Evolutionary conservation across 2,113 vertebrate genomes (phyloP), one percentile per base, ranked within the genome.

Genomic region (Heterocephalus glaber): DNA sequence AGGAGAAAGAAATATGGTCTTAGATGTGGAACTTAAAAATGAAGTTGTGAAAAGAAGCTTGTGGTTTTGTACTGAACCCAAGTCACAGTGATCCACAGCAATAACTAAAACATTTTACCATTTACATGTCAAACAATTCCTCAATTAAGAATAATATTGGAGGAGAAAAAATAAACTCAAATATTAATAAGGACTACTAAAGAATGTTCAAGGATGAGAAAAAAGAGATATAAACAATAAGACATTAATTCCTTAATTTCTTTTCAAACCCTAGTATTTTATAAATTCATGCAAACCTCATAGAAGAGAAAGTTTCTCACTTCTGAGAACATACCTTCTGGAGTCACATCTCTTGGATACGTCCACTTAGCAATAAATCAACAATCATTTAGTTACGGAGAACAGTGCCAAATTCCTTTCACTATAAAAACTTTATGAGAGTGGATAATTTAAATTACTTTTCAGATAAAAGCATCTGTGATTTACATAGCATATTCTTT

Each of bases 391-490:
- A 76, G 63, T n/a, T 22, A 92, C 16, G 30, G 66, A 87, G 2
- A 68, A n/a, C 41, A 49, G 17, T 85, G 61, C 89, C 82, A 92
- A 58, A 63, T 93, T 38, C 60, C 94, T 82, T 91, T 91, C 60
- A 47, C 79, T 77, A 70, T 77, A 91, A 95, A 95, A 70, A 66
- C 47, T 70, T 93, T 91, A 91, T 77, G 88, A 56, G n/a, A 86
- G 90, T 89, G 61, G 65, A 77, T 92, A 19, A 95, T 70, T 85
- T 90, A 90, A 92, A 92, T 81, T 22, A 38, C 47, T 92, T 90
- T 79, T 76, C 58, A 86, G 60, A 33, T 85, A 85, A 94, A 90
- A 93, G 52, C 47, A 91, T 61, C 24, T 26, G 49, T 94, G 77
- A 82, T 82, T 90, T 86, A 63, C n/a, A 63, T 22, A 76, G 4